phyloP scores from a whole-genome alignment of 2,113 vertebrate species.

The Willisornis vidua region DNA sequence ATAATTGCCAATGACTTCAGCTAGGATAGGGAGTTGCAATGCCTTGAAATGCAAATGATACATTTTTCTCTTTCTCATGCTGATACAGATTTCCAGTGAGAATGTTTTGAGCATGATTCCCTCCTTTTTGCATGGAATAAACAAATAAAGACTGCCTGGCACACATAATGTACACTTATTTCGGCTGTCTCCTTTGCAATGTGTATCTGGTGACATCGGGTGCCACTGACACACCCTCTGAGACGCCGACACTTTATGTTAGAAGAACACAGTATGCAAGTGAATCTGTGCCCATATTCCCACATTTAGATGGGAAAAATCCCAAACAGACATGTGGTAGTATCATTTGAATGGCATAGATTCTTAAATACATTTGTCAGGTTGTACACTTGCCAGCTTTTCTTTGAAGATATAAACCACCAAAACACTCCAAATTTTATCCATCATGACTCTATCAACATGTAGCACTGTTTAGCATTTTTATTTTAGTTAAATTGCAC shows the following conservation, averaged over 20 bases:
- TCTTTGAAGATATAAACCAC: conserved; percentile 69
- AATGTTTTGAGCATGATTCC: neutral
- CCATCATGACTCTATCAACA: conserved; percentile 43
- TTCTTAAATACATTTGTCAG: conserved; percentile 73
- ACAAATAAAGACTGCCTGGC: conserved; percentile 39
- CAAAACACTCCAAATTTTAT: conserved; percentile 66
- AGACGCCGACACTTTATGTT: conserved; percentile 60
- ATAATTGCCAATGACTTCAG: neutral
- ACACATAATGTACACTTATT: neutral
- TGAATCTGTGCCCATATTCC: conserved; percentile 63
- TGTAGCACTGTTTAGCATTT: conserved; percentile 47
- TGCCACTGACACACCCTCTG: conserved; percentile 24
- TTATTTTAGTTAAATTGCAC: conserved; percentile 62
- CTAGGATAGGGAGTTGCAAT: neutral
- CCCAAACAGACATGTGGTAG: conserved; percentile 71
- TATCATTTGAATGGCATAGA: conserved; percentile 68
- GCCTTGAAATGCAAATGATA: conserved; percentile 50
- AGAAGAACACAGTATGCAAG: conserved; percentile 67
- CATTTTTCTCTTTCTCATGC: conserved; percentile 11
- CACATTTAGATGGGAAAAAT: conserved; percentile 66
- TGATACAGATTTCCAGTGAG: neutral
- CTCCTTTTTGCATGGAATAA: neutral
- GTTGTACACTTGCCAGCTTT: conserved; percentile 60
- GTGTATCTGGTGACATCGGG: conserved; percentile 39
- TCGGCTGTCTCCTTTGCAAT: conserved; percentile 40